Base-by-base conservation (phyloP, 2,888 invertebrate species). In the Copidosoma aretas region DNA sequence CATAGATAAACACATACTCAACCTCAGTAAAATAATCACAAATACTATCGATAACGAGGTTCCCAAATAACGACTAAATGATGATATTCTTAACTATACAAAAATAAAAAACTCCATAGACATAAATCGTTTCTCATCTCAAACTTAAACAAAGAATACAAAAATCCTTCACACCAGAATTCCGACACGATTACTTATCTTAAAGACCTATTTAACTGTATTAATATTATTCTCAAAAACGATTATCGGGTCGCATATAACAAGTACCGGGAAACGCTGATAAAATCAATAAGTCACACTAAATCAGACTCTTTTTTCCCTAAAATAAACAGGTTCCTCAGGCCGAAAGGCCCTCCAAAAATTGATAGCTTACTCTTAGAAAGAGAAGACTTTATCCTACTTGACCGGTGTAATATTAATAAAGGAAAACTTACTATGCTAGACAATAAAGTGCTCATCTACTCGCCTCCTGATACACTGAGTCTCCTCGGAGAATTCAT, bases 401-500 rank as follows among this genome's bases (percentile, higher is more conserved):
- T n/a, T 4, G 14, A 25, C 5, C 1, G 32, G 25, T 17, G 14
- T 19, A n/a, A 57, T 19, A 22, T 56, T 4, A 24, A 49, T 15
- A 0, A 15, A 14, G 8, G 21, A 5, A 22, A n/a, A 1, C 22
- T 49, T 1, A 1, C 4, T 5, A 17, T 17, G 1, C 15, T 1
- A 1, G 17, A 58, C 14, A 22, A 52, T 3, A 58, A 51, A 8
- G 17, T 14, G 21, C 1, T 52, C 0, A 19, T 65, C 4, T 14
- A 52, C 10, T 21, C 21, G 1, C 53, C 54, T 1, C 14, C 14
- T 1, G 60, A 60, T 8, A 60, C 60, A 1, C 14, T 65, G 10
- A 60, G 59, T 12, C 17, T 56, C 0, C 24, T 65, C 0, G 59
- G 59, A 2, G 41, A 59, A 10, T 60, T 25, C 43, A 59, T 25